phyloP scores from a whole-genome alignment of 2,113 vertebrate species.

The Galemys pyrenaicus region DNA sequence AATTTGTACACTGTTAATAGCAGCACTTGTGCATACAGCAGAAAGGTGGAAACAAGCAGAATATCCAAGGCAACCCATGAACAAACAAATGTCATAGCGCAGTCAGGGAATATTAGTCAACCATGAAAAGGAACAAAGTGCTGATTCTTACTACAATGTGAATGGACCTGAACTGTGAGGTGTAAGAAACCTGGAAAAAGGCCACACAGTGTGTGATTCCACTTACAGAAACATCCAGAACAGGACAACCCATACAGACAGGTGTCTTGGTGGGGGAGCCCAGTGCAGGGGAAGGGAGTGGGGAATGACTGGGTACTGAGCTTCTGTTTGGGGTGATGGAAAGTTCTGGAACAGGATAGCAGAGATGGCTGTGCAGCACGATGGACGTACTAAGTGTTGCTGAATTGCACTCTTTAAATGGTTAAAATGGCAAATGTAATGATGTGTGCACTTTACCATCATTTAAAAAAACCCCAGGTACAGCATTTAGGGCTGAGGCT shows the following conservation, averaged over 20 bases:
- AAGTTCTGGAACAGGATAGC: not conserved
- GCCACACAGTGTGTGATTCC: too few species aligned
- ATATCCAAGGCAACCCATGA: not conserved
- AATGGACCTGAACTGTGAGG: too few species aligned
- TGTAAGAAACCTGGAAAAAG: too few species aligned
- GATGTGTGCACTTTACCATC: not conserved
- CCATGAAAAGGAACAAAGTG: not conserved
- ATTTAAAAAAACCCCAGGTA: accelerated
- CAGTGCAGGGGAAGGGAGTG: too few species aligned
- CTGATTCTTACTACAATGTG: too few species aligned
- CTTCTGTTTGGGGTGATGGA: not conserved
- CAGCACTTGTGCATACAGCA: not conserved
- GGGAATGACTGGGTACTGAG: not conserved
- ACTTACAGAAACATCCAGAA: too few species aligned
- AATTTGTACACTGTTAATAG: not conserved
- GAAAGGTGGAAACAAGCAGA: not conserved
- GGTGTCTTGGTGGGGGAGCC: not conserved
- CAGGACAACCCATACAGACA: too few species aligned
- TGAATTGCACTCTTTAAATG: not conserved
- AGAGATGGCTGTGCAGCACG: too few species aligned
- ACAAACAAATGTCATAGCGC: too few species aligned
- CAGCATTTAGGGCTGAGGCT: accelerated
- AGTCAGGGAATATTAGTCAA: accelerated
- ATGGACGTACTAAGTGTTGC: not conserved
- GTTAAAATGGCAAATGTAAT: not conserved